A percentile compares a stretch with the other conserved stretches of the same genome.
Conservation (phyloP, 1,140 invertebrate species). For the Leptopilina clavipes region DNA sequence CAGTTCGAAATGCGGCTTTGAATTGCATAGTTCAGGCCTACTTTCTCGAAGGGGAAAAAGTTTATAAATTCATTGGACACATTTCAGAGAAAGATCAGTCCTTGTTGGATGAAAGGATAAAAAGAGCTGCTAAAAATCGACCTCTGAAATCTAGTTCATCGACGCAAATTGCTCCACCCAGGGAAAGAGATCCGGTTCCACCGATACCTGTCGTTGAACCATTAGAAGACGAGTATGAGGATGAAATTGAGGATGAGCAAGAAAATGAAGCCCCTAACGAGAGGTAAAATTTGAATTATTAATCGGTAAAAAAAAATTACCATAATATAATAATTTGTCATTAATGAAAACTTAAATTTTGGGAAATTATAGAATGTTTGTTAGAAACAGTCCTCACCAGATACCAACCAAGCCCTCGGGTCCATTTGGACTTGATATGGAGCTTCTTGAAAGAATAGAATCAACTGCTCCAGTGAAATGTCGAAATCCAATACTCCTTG, state of each 20-base stretch:
- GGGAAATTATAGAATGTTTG: constrained; percentile 41
- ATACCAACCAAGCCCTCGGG: constrained; percentile 73
- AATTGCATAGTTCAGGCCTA: constrained; percentile 95
- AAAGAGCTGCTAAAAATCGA: constrained; percentile 85
- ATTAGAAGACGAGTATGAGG: constrained; percentile 61
- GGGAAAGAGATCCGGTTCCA: constrained; percentile 56
- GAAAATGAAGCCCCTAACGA: constrained; percentile 60
- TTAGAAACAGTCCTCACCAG: constrained; percentile 61
- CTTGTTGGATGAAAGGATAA: constrained; percentile 95
- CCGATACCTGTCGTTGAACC: constrained; percentile 63
- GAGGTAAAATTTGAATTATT: constrained; percentile 51
- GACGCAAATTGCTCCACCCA: constrained; percentile 61
- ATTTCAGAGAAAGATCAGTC: constrained; percentile 96
- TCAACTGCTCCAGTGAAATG: constrained; percentile 66
- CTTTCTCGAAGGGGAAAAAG: constrained; percentile 90
- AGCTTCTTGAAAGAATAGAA: constrained; percentile 80
- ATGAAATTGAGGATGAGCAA: constrained; percentile 58
- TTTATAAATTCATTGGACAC: constrained; percentile 94
- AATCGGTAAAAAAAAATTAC: too few relatives aligned
- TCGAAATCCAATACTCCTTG: constrained; percentile 72
- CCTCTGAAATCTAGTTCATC: constrained; percentile 73
- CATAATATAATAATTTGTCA: too few relatives aligned
- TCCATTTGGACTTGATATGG: constrained; percentile 83
- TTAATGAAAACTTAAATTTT: too few relatives aligned
- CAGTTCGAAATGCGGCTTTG: constrained; percentile 95